Evolutionary conservation across 1,140 invertebrate species (phyloP).

Genomic region (Eueides isabella): DNA sequence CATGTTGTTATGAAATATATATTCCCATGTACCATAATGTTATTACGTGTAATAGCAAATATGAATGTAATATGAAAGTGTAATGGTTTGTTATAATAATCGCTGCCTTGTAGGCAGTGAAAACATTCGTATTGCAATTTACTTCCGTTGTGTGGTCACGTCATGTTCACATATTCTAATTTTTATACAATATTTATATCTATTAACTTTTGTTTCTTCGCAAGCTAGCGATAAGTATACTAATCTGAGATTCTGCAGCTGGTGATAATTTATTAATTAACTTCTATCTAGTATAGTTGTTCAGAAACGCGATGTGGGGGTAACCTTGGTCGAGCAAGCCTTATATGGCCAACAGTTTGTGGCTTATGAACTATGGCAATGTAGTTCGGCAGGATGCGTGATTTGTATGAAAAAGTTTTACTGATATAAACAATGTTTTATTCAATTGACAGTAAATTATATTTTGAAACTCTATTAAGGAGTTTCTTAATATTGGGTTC

Average conservation of each 20-base stretch:
- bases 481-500: too few species aligned
- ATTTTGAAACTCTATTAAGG: not conserved
- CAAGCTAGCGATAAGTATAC: not conserved
- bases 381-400: not conserved
- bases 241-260: not conserved
- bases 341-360: slow-evolving; percentile 41
- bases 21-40: not conserved
- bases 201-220: not conserved
- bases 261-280: slow-evolving; percentile 21
- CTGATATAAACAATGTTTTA: not conserved
- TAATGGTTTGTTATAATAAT: slow-evolving; percentile 15
- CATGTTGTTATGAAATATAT: not conserved
- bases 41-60: not conserved
- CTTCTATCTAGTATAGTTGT: slow-evolving; percentile 26
- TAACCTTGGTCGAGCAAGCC: slow-evolving; percentile 46
- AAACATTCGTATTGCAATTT: slow-evolving; percentile 23
- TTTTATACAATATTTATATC: slow-evolving; percentile 1
- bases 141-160: slow-evolving; percentile 33
- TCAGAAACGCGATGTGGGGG: slow-evolving; percentile 42
- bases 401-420: too few species aligned
- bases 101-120: slow-evolving; percentile 31
- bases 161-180: slow-evolving; percentile 4
- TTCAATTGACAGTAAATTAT: not conserved
- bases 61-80: slow-evolving; percentile 2
- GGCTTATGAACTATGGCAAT: slow-evolving; percentile 3